Evolutionary conservation across 2,797 vertebrate species (phyloP).

Genomic region (Megalops cyprinoides): DNA sequence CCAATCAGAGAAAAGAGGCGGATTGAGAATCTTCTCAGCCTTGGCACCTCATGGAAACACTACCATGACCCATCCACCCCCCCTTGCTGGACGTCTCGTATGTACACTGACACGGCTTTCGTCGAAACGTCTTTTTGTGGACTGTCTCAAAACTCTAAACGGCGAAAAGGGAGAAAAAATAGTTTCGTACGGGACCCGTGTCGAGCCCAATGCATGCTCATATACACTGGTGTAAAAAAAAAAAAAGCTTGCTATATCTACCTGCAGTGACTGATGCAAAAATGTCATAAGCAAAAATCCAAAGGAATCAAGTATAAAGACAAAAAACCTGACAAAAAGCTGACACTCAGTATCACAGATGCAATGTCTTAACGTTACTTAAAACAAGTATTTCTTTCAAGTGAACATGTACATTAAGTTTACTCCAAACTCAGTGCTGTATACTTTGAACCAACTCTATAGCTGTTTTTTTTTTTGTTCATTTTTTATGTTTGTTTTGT

Average conservation of each 20-base stretch:
- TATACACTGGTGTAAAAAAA: slow-evolving; percentile 61
- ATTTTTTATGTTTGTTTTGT: neutral
- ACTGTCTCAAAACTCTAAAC: slow-evolving; percentile 79
- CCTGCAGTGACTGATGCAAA: slow-evolving; percentile 82
- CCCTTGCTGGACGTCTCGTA: slow-evolving; percentile 75
- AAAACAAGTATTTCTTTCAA: slow-evolving; percentile 29
- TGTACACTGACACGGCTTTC: slow-evolving; percentile 43
- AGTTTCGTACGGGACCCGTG: slow-evolving; percentile 74
- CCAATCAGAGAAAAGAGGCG: slow-evolving; percentile 55
- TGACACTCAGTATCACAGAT: slow-evolving; percentile 72
- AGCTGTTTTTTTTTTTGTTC: slow-evolving; percentile 26
- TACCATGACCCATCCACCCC: slow-evolving; percentile 62
- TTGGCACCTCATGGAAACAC: slow-evolving; percentile 78
- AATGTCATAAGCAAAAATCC: slow-evolving; percentile 80
- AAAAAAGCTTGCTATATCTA: slow-evolving; percentile 82
- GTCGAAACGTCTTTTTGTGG: slow-evolving; percentile 72
- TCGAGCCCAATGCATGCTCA: slow-evolving; percentile 84
- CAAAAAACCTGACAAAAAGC: slow-evolving; percentile 27
- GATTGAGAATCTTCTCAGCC: slow-evolving; percentile 58
- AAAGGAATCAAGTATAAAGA: slow-evolving; percentile 71
- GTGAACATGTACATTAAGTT: slow-evolving; percentile 26
- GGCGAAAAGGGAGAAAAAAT: slow-evolving; percentile 80
- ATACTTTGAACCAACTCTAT: slow-evolving; percentile 61
- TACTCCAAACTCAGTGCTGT: slow-evolving; percentile 40
- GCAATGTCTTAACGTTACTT: slow-evolving; percentile 71